Evolutionary conservation across 2,888 invertebrate species (phyloP), one percentile per base, ranked within the genome.

Genomic region (Diogma glabrata): DNA sequence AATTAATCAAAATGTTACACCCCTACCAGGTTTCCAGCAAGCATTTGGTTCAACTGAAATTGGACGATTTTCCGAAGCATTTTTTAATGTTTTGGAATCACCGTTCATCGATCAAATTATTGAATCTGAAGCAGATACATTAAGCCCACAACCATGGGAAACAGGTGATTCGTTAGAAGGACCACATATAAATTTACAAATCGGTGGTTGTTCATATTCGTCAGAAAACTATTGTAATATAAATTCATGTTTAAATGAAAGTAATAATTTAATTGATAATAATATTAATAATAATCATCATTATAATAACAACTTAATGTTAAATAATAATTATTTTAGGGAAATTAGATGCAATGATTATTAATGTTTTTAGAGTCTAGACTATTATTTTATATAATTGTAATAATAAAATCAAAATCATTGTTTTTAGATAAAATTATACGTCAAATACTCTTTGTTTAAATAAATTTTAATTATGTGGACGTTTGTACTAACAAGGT

Each of bases 31-130:
- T 45, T 88, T 88, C 64, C 86, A 87, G 64, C 87, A 87, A 70
- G 87, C 88, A 1, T 88, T 88, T 64, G 88, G 88, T 22, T 85
- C 87, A 23, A 88, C 88, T 20, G 88, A 87, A 69, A 84, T 88
- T 57, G 88, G 88, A n/a, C 79, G 85, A 56, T 88, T 87, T 60
- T 82, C 84, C 6, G 84, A 84, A 61, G 81, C 79, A 49, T 84
- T 83, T 56, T 55, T 65, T 30, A 62, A 64, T 52, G 63, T 62
- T 12, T 60, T 64, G n/a, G 63, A 66, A 51, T 63, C 63, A 51
- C 57, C 64, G 1, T 58, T 61, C 4, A 43, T 43, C 43, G 17
- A 24, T 12, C 63, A 63, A 40, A 58, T 58, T 1, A 58, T 57
- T 48, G 59, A 58, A 51, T 58, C 59, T 6, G 61, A 61, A 53